phyloP scores from a whole-genome alignment of 2,113 vertebrate species.

The Salvelinus sp. region DNA sequence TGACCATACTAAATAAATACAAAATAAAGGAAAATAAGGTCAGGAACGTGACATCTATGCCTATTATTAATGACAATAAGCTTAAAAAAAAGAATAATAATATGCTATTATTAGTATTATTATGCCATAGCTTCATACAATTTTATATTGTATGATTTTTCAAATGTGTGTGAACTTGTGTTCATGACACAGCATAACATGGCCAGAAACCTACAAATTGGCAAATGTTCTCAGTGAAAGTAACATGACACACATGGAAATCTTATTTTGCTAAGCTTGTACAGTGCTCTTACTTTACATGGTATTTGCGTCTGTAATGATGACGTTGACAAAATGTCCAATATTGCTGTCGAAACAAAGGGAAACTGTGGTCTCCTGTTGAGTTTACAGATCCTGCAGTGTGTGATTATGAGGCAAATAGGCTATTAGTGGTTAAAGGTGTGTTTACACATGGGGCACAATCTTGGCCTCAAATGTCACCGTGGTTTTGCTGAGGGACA shows the following conservation, averaged over 20 bases:
- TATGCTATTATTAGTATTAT: too few relatives aligned
- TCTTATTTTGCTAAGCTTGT: slow-evolving; percentile 9
- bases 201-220: slow-evolving; percentile 7
- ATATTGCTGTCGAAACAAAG: slow-evolving; percentile 51
- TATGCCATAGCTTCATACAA: too few relatives aligned
- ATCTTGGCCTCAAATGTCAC: slow-evolving; percentile 48
- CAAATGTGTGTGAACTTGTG: too few relatives aligned
- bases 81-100: too few relatives aligned
- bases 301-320: slow-evolving; percentile 52
- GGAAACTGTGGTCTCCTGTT: slow-evolving; percentile 31
- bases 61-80: too few relatives aligned
- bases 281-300: slow-evolving; percentile 36
- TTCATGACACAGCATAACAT: background rate
- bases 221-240: slow-evolving; percentile 32
- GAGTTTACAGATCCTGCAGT: slow-evolving; percentile 24
- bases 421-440: slow-evolving; percentile 24
- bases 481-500: background rate
- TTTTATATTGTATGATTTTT: too few relatives aligned
- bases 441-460: slow-evolving; percentile 35
- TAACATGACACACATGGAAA: slow-evolving; percentile 1
- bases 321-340: slow-evolving; percentile 49
- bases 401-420: slow-evolving; percentile 57
- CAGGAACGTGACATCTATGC: too few relatives aligned
- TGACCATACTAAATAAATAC: too few relatives aligned
- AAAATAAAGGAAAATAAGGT: too few relatives aligned